Percentiles rank a stretch among this genome's conserved stretches.
Conservation (phyloP, 2,797 vertebrate species). For the Spatula versicolor region DNA sequence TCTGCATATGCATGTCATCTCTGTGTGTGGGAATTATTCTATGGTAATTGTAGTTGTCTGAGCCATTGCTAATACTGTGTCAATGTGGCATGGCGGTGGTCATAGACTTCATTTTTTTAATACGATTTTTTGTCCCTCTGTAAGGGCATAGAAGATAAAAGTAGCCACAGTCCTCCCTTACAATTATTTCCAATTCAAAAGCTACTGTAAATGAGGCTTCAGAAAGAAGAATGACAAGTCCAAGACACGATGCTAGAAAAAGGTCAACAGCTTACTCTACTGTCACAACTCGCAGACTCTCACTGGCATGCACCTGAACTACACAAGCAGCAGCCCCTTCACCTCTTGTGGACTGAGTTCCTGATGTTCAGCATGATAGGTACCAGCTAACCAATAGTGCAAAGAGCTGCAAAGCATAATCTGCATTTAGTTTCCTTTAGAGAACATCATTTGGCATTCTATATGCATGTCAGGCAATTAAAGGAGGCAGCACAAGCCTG, state of each 20-base stretch:
- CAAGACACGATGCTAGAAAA: constrained; percentile 9
- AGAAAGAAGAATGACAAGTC: constrained; percentile 53
- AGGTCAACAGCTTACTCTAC: constrained; percentile 52
- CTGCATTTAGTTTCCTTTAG: constrained; percentile 55
- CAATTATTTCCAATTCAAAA: constrained; percentile 49
- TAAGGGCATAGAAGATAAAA: constrained; percentile 16
- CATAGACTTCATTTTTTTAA: background rate
- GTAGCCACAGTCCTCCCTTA: background rate
- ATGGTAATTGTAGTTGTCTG: background rate
- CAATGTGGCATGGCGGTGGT: rapidly evolving
- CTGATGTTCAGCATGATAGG: constrained; percentile 58
- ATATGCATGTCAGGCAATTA: constrained; percentile 67
- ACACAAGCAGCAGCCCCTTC: constrained; percentile 54
- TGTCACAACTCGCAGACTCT: constrained; percentile 53
- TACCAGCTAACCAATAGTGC: constrained; percentile 47
- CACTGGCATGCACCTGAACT: background rate
- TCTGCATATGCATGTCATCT: rapidly evolving
- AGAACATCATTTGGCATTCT: constrained; percentile 64
- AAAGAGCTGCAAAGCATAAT: constrained; percentile 55
- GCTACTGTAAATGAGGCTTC: constrained; percentile 12
- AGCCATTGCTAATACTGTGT: background rate
- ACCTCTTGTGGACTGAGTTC: constrained; percentile 47
- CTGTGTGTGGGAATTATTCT: background rate
- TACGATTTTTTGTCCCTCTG: background rate
- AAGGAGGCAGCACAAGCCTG: constrained; percentile 54